These are phyloP conservation scores for Nebria brevicollis DNA, from an alignment of 2,888 invertebrate species.

Conservation along the genomic window DNA sequence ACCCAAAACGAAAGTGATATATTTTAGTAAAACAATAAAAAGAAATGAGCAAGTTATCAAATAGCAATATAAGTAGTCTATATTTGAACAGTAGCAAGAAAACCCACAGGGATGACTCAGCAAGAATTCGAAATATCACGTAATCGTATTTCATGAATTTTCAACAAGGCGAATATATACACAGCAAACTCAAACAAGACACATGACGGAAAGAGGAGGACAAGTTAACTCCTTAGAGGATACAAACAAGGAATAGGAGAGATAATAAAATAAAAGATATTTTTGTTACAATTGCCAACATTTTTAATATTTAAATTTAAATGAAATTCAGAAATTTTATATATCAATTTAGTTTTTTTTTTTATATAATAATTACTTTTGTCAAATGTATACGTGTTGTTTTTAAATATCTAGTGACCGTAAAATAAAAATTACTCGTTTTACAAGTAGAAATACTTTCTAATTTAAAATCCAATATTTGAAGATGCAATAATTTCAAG, in stretches of 20 bases:
- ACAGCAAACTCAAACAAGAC: background rate
- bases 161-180: constrained; percentile 2
- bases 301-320: background rate
- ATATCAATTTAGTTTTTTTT: no score
- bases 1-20: no score
- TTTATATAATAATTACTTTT: no score
- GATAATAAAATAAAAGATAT: constrained; percentile 11
- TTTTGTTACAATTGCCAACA: background rate
- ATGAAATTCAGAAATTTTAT: no score
- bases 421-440: no score
- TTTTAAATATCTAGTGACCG: no score
- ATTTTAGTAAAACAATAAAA: no score
- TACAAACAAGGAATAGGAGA: background rate
- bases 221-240: constrained; percentile 2
- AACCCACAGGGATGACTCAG: background rate
- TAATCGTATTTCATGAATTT: constrained; percentile 11
- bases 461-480: no score
- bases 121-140: background rate
- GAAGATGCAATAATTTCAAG: no score
- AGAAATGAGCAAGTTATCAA: background rate
- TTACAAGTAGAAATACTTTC: no score
- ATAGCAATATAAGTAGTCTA: background rate
- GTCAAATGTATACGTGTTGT: no score
- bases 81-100: background rate
- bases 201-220: background rate